These are phyloP conservation scores for Griposia aprilina DNA, from an alignment of 2,888 invertebrate species.

Conservation along the genomic window DNA sequence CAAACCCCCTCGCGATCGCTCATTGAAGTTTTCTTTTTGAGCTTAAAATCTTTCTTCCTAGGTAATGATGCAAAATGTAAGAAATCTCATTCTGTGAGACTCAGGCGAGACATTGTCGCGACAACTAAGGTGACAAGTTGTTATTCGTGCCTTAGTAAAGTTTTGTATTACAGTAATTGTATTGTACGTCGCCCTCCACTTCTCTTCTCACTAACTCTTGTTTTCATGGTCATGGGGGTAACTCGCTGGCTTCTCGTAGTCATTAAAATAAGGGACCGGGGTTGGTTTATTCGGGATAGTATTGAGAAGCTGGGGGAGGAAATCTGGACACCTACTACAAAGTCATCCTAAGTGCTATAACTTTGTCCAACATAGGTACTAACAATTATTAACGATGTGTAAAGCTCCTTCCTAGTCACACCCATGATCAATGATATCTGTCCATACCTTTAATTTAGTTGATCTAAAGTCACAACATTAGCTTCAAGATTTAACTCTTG, in stretches of 20 bases:
- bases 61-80: neutral
- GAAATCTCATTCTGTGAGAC: conserved; percentile 47
- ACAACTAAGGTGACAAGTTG: conserved; percentile 74
- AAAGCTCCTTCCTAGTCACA: conserved; percentile 20
- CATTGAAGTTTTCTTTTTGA: neutral
- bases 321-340: conserved; percentile 15
- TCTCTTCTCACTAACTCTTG: conserved; percentile 38
- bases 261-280: conserved; percentile 38
- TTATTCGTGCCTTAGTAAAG: conserved; percentile 85
- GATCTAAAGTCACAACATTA: conserved; percentile 21
- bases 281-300: conserved; percentile 18
- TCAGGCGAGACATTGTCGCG: conserved; percentile 59
- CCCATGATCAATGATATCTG: conserved; percentile 40
- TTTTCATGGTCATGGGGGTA: conserved; percentile 48
- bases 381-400: conserved; percentile 18
- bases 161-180: conserved; percentile 75
- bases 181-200: conserved; percentile 72
- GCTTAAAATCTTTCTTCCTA: neutral
- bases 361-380: conserved; percentile 26
- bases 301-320: conserved; percentile 30
- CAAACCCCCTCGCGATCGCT: neutral
- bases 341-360: conserved; percentile 39
- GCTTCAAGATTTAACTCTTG: conserved; percentile 16
- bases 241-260: conserved; percentile 45
- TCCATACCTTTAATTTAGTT: conserved; percentile 32